Evolutionary conservation across 2,888 invertebrate genomes (phyloP).

Genomic region (Xestoiulus laeticollis): DNA sequence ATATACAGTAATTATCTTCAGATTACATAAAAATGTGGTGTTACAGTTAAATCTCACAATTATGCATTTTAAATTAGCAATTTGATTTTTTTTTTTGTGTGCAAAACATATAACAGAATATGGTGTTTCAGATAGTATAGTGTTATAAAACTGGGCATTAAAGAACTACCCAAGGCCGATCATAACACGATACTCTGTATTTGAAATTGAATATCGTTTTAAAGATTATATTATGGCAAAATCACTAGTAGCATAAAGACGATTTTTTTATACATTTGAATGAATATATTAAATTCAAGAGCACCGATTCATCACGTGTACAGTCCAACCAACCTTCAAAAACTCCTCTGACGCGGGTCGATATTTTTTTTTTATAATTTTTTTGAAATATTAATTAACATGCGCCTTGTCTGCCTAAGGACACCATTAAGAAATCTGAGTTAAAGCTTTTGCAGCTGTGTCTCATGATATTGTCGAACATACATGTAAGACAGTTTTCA

Average conservation of each 20-base stretch:
- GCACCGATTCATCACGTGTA: neutral
- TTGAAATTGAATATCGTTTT: neutral
- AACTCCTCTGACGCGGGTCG: neutral
- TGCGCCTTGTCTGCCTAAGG: neutral
- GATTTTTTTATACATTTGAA: neutral
- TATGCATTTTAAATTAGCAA: neutral
- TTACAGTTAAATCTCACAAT: neutral
- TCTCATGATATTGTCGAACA: neutral
- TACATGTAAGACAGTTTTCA: neutral
- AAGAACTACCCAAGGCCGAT: neutral
- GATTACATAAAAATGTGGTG: neutral
- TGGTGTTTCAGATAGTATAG: neutral
- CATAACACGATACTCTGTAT: neutral
- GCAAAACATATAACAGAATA: neutral
- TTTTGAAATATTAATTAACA: neutral
- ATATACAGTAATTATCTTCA: neutral
- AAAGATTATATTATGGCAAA: constrained; percentile 11
- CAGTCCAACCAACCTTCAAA: neutral
- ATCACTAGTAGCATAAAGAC: neutral
- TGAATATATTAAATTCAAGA: neutral
- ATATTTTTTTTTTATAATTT: neutral
- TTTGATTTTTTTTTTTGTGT: neutral
- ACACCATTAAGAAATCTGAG: neutral
- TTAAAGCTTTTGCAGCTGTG: neutral
- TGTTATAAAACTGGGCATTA: neutral